phyloP scores from a whole-genome alignment of 2,113 vertebrate species.

The Craseonycteris thonglongyai region DNA sequence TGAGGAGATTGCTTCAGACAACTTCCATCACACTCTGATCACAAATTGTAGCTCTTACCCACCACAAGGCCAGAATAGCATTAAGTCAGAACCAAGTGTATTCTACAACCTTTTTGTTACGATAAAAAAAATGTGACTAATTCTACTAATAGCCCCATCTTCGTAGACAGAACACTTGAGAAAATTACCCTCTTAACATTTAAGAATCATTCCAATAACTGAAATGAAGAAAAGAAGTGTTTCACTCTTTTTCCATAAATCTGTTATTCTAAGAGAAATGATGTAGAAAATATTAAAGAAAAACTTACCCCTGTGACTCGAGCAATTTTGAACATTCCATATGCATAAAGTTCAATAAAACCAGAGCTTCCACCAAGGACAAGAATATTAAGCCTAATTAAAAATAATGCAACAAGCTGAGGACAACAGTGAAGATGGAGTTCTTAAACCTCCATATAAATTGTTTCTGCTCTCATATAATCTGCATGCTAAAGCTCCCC shows the following conservation, averaged over 20 bases:
- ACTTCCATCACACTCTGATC: background rate
- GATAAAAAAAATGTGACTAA: background rate
- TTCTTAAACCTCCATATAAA: background rate
- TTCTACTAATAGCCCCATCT: background rate
- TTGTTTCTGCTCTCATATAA: background rate
- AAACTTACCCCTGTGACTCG: conserved; percentile 85
- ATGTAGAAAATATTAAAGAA: background rate
- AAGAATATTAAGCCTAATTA: conserved; percentile 92
- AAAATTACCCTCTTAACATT: background rate
- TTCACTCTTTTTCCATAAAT: background rate
- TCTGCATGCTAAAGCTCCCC: background rate
- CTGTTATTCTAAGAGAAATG: background rate
- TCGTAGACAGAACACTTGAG: background rate
- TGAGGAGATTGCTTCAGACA: background rate
- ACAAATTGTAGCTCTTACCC: background rate
- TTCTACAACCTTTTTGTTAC: background rate
- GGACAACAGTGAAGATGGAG: background rate
- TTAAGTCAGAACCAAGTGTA: background rate
- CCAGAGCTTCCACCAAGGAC: conserved; percentile 91
- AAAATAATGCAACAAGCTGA: conserved; percentile 54
- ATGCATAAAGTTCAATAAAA: conserved; percentile 95
- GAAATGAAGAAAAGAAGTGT: background rate
- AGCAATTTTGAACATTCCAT: conserved; percentile 99
- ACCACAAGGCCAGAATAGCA: background rate
- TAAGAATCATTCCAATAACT: background rate